Conservation (phyloP, 2,797 vertebrate species). For the Silurus lanzhouensis region DNA sequence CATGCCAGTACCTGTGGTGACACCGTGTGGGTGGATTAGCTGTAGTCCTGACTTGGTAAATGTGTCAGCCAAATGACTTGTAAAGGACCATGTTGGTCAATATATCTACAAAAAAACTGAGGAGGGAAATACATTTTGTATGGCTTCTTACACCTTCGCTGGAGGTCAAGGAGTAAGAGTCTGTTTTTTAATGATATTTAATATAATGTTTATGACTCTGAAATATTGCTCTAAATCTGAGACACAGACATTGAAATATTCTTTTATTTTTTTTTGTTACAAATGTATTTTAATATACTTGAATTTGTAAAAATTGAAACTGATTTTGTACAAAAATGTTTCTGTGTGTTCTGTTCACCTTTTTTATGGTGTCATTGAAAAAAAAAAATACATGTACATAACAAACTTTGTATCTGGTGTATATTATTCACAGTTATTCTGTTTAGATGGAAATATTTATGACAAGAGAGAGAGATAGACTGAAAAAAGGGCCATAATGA, state of each 20-base stretch:
- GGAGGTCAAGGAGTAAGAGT: background rate
- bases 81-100: no score
- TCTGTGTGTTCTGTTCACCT: background rate
- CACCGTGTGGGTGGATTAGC: conserved; percentile 56
- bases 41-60: background rate
- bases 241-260: background rate
- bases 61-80: background rate
- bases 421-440: conserved; percentile 6
- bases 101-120: background rate
- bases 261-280: background rate
- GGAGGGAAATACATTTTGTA: background rate
- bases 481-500: conserved; percentile 39
- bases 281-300: background rate
- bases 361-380: background rate
- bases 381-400: background rate
- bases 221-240: background rate
- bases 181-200: background rate
- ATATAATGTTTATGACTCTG: background rate
- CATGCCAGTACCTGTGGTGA: conserved; percentile 76
- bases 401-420: background rate
- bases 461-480: conserved; percentile 25
- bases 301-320: background rate
- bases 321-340: background rate
- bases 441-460: conserved; percentile 32
- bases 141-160: background rate